These are phyloP conservation scores for Apis cerana DNA, from an alignment of 1,140 invertebrate species.

Conservation along the genomic window DNA sequence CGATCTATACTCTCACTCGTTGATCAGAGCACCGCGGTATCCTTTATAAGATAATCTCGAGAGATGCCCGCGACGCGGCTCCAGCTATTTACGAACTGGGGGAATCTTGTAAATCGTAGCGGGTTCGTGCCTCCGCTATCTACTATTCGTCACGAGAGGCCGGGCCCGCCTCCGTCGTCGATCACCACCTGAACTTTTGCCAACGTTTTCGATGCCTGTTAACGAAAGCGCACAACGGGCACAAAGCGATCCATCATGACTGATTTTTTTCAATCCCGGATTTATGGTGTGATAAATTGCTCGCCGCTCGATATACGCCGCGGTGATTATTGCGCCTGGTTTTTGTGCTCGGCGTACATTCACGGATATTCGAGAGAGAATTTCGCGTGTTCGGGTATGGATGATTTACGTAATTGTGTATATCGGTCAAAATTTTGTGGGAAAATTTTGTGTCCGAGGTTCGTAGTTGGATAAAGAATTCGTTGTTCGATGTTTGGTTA, in stretches of 20 bases:
- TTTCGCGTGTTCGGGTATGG: background rate
- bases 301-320: background rate
- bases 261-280: background rate
- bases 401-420: background rate
- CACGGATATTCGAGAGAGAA: background rate
- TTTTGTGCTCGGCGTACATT: background rate
- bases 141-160: constrained; percentile 41
- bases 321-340: background rate
- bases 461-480: background rate
- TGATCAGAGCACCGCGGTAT: constrained; percentile 48
- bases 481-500: background rate
- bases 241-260: constrained; percentile 19
- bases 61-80: constrained; percentile 24
- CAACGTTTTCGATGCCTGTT: background rate
- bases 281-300: constrained; percentile 19
- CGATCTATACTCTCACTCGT: constrained; percentile 48
- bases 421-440: background rate
- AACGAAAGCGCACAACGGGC: background rate
- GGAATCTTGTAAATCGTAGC: constrained; percentile 43
- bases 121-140: constrained; percentile 40
- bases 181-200: constrained; percentile 33
- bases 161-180: constrained; percentile 26
- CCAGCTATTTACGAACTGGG: constrained; percentile 50
- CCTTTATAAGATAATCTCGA: constrained; percentile 54
- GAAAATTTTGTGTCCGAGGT: background rate